Percentiles rank a stretch among this genome's conserved stretches.
Conservation (phyloP, 2,888 invertebrate genomes). For the Andrena fulva region DNA sequence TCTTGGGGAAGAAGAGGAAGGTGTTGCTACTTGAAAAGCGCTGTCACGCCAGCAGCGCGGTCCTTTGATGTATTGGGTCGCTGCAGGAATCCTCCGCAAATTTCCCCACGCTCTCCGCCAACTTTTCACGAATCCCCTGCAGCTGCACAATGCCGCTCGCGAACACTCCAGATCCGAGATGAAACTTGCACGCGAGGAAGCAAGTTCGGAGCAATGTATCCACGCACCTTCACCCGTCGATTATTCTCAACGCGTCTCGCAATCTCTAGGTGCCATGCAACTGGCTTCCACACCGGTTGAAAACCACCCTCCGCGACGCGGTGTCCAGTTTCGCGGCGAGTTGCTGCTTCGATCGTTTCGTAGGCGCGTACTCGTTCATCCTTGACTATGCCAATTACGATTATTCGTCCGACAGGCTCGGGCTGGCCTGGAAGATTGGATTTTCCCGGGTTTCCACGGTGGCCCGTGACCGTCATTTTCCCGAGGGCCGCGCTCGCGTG, state of each 20-base stretch:
- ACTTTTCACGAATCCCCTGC: no score
- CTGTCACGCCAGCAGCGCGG: no score
- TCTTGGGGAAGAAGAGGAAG: no score
- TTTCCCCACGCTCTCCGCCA: no score
- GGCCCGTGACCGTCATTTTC: constrained; percentile 44
- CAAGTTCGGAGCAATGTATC: no score
- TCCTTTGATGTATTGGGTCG: no score
- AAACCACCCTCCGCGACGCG: background rate
- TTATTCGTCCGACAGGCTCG: constrained; percentile 31
- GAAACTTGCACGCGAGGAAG: no score
- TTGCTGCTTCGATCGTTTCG: constrained; percentile 17
- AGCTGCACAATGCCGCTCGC: no score
- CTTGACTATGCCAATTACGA: constrained; percentile 45
- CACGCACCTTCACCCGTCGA: background rate
- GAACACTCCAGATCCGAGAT: no score
- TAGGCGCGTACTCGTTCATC: background rate
- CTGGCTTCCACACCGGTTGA: background rate
- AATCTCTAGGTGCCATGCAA: background rate
- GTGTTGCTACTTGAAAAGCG: no score
- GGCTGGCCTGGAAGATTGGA: constrained; percentile 18
- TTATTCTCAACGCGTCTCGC: background rate
- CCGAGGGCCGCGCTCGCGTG: constrained; percentile 34
- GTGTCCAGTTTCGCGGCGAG: constrained; percentile 16
- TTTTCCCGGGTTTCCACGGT: constrained; percentile 26
- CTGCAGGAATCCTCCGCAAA: no score